Base-by-base conservation (phyloP, 1,140 invertebrate genomes). In the Drosophila bocqueti region DNA sequence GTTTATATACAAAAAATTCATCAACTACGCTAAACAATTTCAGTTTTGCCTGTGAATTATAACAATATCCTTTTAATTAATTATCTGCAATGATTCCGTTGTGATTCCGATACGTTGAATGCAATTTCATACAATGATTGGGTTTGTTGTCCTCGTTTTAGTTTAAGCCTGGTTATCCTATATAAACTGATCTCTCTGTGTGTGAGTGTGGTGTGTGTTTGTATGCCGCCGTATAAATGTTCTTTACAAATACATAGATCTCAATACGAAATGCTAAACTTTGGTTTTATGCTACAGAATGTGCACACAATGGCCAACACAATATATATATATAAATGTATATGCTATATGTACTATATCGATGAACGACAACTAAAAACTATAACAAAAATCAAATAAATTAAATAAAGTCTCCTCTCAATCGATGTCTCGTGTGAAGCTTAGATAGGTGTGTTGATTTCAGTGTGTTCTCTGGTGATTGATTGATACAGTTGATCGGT, bases 1-100 rank as follows among this genome's bases (percentile, higher is more conserved):
- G 81, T 89, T 74, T 89, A 87, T 87, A 87, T 81, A 87, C 79
- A 87, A 87, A 75, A 82, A 87, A 89, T 83, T 86, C 68, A 90
- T 90, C 75, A 79, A 90, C 85, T 91, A 90, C 86, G 72, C 79
- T 90, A 90, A 89, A 90, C 85, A 90, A 90, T 90, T 90, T 89
- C 85, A 90, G 73, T 87, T 79, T 83, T 79, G 61, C 74, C 60
- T 72, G 64, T 66, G 57, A 85, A 80, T 85, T 86, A 80, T 90
- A 90, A 90, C 85, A 90, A 90, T 90, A 90, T 76, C 54, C 15
- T 26, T 83, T 80, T 76, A 89, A 72, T 82, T 83, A 71, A 78
- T 62, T 69, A 78, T 65, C 76, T 76, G 49, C 78, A 78, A 85
- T 84, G 74, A 82, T 79, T 83, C 72, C 72, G 76, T 83, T 83